Base-by-base conservation (phyloP, 2,113 vertebrate species). In the Proteles cristata region DNA sequence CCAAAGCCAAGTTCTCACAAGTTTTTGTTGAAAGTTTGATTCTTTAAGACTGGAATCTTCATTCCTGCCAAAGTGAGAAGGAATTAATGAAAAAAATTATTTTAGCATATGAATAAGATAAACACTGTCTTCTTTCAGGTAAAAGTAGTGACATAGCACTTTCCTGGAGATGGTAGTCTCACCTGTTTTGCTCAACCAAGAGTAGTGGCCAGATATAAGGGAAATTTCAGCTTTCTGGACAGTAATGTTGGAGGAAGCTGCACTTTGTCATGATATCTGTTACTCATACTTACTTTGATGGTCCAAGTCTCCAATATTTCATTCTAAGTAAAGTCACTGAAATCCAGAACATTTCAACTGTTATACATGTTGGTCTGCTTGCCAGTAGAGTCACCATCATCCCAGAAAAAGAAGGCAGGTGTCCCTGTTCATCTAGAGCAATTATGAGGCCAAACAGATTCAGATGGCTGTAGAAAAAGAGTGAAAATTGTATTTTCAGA, bases 391-490 rank as follows among this genome's bases (percentile, higher is more conserved):
- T 98, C 97, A 28, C 97, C 97, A 2, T 98, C 97, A 92, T 98
- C 98, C 98, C 98, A 98, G 96, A 98, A 98, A 77, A 98, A 96
- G 71, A 94, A 98, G 4, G 97, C 98, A 95, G 88, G 96, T 71
- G 97, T 96, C 77, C 96, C 39, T 93, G 43, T n/a, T 98, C 94
- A 85, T 98, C 95, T 87, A 98, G 77, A 63, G 96, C 92, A 48
- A 98, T 89, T 85, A 98, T 55, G 35, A 99, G 95, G 28, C 66
- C 96, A 90, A 98, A 98, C 31, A 97, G 96, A n/a, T 98, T 98
- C 97, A 97, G 92, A 8, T 31, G 88, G 88, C 97, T 98, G 71
- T 92, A 81, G 88, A 87, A 63, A 94, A 94, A 96, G 21, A 50
- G 50, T 16, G 0, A 84, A 89, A 76, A 86, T 12, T 50, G 9